A percentile compares a stretch with the other conserved stretches of the same genome.
These are phyloP conservation scores for Melinaea menophilus DNA, from an alignment of 2,888 invertebrate species.

Conservation along the genomic window DNA sequence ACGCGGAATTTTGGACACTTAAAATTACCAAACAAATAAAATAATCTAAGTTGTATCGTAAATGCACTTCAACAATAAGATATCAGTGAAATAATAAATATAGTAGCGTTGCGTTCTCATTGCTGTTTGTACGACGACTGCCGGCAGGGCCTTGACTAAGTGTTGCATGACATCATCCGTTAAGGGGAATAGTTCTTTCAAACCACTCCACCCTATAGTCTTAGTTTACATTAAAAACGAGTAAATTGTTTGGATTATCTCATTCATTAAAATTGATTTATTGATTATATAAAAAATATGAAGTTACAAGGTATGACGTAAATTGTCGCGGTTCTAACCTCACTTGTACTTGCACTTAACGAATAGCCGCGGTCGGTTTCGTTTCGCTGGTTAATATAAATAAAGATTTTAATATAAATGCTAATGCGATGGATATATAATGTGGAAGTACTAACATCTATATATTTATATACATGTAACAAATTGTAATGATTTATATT, in stretches of 20 bases:
- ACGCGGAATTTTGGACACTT: conserved; percentile 66
- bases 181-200: conserved; percentile 35
- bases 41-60: conserved; percentile 57
- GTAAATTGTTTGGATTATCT: neutral
- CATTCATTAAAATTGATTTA: neutral
- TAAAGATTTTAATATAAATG: conserved; percentile 11
- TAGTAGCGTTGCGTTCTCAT: conserved; percentile 59
- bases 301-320: no score
- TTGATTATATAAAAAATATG: neutral
- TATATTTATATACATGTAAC: no score
- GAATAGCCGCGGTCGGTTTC: neutral
- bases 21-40: conserved; percentile 41
- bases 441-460: no score
- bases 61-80: conserved; percentile 58
- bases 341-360: neutral
- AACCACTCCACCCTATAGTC: conserved; percentile 23
- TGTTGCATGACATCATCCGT: conserved; percentile 54
- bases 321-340: no score
- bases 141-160: conserved; percentile 44
- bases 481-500: no score
- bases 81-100: conserved; percentile 44
- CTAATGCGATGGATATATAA: conserved; percentile 1
- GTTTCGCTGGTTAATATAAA: conserved; percentile 8
- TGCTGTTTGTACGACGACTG: conserved; percentile 63
- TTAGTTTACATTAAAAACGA: conserved; percentile 6